Evolutionary conservation across 2,888 invertebrate species (phyloP).

Genomic region (Apamea epomidion): DNA sequence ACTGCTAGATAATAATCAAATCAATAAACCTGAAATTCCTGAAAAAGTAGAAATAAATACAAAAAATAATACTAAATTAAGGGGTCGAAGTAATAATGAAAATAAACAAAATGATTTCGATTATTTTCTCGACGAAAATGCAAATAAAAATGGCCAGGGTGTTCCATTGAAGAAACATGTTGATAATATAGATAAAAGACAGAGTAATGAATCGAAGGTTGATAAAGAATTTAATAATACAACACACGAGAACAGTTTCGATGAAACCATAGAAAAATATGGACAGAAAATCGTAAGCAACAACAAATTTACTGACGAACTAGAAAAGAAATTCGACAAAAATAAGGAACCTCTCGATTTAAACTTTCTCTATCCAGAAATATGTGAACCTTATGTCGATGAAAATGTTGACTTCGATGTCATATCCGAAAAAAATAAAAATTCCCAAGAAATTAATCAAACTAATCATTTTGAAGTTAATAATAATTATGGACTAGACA

Average conservation of each 20-base stretch:
- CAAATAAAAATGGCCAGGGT: neutral
- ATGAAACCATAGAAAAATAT: slow-evolving; percentile 1
- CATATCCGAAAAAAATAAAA: neutral
- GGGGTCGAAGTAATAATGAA: neutral
- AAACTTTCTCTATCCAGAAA: slow-evolving; percentile 45
- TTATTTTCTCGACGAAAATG: neutral
- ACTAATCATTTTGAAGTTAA: neutral
- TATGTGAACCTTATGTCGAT: slow-evolving; percentile 6
- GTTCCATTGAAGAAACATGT: slow-evolving; percentile 30
- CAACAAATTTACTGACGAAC: slow-evolving; percentile 57
- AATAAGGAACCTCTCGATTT: slow-evolving; percentile 41
- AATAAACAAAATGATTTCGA: neutral
- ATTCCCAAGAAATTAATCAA: neutral
- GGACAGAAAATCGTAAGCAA: slow-evolving; percentile 67
- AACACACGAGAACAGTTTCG: neutral
- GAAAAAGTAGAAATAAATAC: slow-evolving; percentile 19
- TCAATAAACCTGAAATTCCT: neutral
- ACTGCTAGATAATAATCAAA: slow-evolving; percentile 29
- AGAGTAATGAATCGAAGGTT: neutral
- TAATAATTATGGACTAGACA: neutral
- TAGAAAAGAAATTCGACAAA: slow-evolving; percentile 61
- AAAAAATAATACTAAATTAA: slow-evolving; percentile 28
- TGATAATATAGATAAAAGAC: neutral
- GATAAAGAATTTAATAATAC: slow-evolving; percentile 11
- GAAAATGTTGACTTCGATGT: slow-evolving; percentile 9